These are phyloP conservation scores for Ailuropoda melanoleuca DNA, from an alignment of 2,113 vertebrate genomes.

Conservation along the genomic window DNA sequence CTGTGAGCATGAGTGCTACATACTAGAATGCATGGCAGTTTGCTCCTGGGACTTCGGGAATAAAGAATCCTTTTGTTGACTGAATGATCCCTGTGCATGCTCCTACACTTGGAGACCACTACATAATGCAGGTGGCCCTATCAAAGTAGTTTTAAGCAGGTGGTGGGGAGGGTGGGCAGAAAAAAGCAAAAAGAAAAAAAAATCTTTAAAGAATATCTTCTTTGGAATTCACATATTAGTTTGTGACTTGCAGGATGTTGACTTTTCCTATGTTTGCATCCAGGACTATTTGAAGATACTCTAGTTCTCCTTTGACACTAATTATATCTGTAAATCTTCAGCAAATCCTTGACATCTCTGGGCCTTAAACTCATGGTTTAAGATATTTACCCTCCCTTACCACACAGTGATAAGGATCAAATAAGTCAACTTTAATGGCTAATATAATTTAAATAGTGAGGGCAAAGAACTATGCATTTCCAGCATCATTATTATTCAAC, in stretches of 20 bases:
- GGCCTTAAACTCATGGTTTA: neutral
- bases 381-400: neutral
- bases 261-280: neutral
- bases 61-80: slow-evolving; percentile 3
- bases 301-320: neutral
- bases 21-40: neutral
- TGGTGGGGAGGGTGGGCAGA: no score
- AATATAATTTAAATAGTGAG: neutral
- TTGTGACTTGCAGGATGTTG: neutral
- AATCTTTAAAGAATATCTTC: neutral
- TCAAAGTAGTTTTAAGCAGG: neutral
- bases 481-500: neutral
- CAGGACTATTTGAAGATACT: neutral
- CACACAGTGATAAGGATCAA: neutral
- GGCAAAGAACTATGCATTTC: neutral
- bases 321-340: neutral
- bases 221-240: neutral
- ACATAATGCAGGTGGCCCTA: neutral
- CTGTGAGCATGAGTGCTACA: neutral
- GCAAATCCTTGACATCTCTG: neutral
- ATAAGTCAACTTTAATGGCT: neutral
- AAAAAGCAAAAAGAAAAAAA: neutral
- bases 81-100: neutral
- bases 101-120: neutral
- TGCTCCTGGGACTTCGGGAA: neutral